Conservation (phyloP, 2,888 invertebrate species). For the Rhaphigaster nebulosa region DNA sequence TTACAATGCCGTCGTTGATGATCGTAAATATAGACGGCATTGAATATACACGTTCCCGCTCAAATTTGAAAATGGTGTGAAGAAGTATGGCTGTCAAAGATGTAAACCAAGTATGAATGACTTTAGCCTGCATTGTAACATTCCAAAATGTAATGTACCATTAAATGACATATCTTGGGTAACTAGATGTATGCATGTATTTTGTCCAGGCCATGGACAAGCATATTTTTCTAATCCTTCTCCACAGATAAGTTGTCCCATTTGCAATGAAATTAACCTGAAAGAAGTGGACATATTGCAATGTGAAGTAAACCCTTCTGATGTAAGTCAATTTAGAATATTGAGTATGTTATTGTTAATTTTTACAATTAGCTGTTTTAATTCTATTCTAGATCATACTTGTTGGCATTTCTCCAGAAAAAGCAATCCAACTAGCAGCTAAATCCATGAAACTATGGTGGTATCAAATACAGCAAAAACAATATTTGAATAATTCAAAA, state of each 20-base stretch:
- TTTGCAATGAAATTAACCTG: constrained; percentile 62
- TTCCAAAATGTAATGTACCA: constrained; percentile 62
- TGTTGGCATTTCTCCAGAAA: constrained; percentile 61
- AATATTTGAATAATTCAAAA: constrained; percentile 50
- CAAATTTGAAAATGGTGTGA: constrained; percentile 5
- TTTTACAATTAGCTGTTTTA: neutral
- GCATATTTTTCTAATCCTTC: constrained; percentile 60
- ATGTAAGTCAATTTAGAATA: constrained; percentile 56
- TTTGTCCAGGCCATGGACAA: constrained; percentile 64
- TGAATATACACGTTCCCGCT: neutral
- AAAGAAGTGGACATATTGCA: constrained; percentile 60
- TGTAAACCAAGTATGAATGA: constrained; percentile 58
- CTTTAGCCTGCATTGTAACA: constrained; percentile 63
- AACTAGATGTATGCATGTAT: constrained; percentile 65
- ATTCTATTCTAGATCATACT: constrained; percentile 61
- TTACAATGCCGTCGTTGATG: neutral
- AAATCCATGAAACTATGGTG: constrained; percentile 62
- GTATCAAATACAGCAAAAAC: constrained; percentile 59
- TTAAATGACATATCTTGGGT: constrained; percentile 64
- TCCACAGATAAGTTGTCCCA: constrained; percentile 61
- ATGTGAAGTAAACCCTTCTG: constrained; percentile 59
- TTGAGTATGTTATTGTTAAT: neutral
- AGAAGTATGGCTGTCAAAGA: constrained; percentile 15
- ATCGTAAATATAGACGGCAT: neutral
- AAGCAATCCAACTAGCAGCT: constrained; percentile 53